Base-by-base conservation (phyloP, 2,797 vertebrate species). In the Neoniphon sammara region DNA sequence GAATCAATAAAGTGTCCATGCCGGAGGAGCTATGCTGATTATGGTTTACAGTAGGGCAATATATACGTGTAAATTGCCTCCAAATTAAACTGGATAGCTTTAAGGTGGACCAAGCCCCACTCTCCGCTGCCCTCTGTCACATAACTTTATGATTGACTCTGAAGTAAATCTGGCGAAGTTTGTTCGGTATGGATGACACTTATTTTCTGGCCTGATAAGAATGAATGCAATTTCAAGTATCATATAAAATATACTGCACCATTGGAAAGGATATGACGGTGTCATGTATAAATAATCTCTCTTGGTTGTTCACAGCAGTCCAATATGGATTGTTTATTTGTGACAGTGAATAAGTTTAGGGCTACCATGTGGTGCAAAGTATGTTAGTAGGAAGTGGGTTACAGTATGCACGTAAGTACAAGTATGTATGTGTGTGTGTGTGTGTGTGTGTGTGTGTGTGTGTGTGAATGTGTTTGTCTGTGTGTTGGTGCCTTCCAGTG, bases 381-480 rank as follows among this genome's bases (percentile, higher is more conserved):
- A 83, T 87, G 84, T 79, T 72, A 73, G 81, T 88, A 82, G 79
- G 87, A 89, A 91, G 88, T 88, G 81, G 87, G 85, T 89, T 87
- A 89, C 84, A 84, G 70, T 27, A 27, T 27, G 25, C 25, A 27
- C 25, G 25, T 86, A 50, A 72, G 72, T 61, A 84, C 84, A 80
- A 59, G 75, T 62, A 69, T 83, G 83, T 78, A 69, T 81, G 79
- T 66, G 70, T 87, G 73, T 85, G 82, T 90, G 73, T 84, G 75
- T 87, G 25, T 34, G 56, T 70, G 46, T 59, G 36, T n/a, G 42
- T 67, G 44, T 49, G 18, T 50, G 46, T 46, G 44, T 57, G 66
- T 58, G 47, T 69, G 39, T 39, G 46, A 60, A 46, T 70, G 47
- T 44, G 65, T 72, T 36, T 55, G 18, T 49, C 55, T 46, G 82